These are phyloP conservation scores for Drosophila trapezifrons DNA, from an alignment of 1,140 invertebrate genomes.

Conservation along the genomic window DNA sequence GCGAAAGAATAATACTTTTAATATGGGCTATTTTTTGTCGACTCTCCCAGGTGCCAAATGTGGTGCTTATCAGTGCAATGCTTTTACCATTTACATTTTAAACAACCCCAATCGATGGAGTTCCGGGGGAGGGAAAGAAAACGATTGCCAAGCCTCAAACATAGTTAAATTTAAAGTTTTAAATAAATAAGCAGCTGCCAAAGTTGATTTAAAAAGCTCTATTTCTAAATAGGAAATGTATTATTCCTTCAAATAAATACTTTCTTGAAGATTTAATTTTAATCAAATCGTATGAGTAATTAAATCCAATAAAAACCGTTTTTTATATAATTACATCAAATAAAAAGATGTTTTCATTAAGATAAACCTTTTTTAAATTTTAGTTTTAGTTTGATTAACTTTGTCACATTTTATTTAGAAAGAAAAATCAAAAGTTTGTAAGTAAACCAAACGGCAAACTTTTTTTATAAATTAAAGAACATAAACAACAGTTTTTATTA, in stretches of 20 bases:
- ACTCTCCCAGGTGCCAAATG: constrained; percentile 64
- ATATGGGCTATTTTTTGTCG: constrained; percentile 51
- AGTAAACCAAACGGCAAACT: no score
- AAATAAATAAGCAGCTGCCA: neutral
- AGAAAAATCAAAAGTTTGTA: no score
- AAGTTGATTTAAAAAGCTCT: neutral
- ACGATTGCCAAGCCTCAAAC: neutral
- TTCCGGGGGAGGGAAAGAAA: constrained; percentile 13
- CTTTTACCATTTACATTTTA: constrained; percentile 65
- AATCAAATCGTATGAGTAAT: no score
- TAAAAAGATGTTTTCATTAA: no score
- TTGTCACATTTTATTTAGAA: no score
- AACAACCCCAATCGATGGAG: constrained; percentile 29
- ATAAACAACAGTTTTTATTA: neutral
- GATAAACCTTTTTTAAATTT: no score
- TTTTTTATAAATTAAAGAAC: no score
- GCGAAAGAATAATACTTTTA: constrained; percentile 75
- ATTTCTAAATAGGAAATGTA: neutral
- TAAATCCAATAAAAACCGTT: no score
- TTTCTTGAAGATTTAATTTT: no score
- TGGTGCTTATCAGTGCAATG: constrained; percentile 66
- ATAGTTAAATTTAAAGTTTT: neutral
- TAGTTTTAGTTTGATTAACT: no score
- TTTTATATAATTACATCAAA: no score
- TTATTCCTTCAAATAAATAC: neutral